Evolutionary conservation across 2,797 vertebrate species (phyloP), one percentile per base, ranked within the genome.

Genomic region (Sebastes hubbsi): DNA sequence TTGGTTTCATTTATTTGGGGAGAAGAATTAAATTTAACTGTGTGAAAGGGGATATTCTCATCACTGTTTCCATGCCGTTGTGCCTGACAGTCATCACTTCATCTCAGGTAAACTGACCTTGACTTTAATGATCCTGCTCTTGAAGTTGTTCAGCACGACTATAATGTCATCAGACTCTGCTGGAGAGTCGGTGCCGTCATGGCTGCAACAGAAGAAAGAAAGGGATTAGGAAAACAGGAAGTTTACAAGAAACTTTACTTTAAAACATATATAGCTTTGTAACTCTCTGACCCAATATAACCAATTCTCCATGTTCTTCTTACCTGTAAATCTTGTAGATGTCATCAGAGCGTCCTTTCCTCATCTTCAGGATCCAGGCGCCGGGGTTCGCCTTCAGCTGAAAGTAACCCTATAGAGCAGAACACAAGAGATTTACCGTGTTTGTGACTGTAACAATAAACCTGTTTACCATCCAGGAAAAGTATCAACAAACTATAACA

Each of bases 381-480:
- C 98, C 98, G 5, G 98, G 98, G 89, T 99, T 98, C 32, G 98
- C 98, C 95, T 99, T 99, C 88, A 99, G 95, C 84, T 99, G 98
- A 84, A 99, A 99, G 87, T 99, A 99, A 32, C 98, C 98, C 98
- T 99, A 67, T 55, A 63, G 72, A 78, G 84, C 16, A 80, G 11
- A 86, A 56, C n/a, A 61, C 6, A 38, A 12, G 8, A 66, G 7
- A 36, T 38, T 16, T 14, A 36, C 4, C 52, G 2, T 3, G 4
- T 64, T 22, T 36, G 56, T 25, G 34, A 34, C 9, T 2, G 4
- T 6, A 46, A 22, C 2, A 46, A 30, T 10, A 60, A 4, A 24
- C 11, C 6, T 10, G 16, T 58, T 29, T 32, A 30, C 7, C 12
- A 36, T 25, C 6, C 13, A 49, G 14, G 20, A 66, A 20, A 16